phyloP scores from a whole-genome alignment of 2,888 invertebrate species.

The Clistopyga incitator region DNA sequence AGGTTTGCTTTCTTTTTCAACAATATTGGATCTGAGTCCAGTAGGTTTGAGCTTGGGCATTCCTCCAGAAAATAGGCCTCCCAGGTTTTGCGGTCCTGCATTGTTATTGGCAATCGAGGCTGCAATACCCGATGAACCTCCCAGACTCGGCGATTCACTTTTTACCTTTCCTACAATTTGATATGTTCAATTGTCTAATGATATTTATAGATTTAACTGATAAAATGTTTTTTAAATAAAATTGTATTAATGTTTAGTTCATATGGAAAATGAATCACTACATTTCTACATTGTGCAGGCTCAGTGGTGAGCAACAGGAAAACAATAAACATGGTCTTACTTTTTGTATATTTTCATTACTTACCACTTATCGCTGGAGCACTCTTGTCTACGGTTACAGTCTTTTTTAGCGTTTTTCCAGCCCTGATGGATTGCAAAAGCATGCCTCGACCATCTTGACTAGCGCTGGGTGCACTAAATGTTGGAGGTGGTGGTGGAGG shows the following conservation, averaged over 20 bases:
- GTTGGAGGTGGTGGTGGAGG: conserved; percentile 88
- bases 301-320: no score
- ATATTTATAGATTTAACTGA: no score
- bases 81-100: conserved; percentile 85
- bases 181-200: conserved; percentile 19
- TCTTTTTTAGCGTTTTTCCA: conserved; percentile 92
- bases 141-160: conserved; percentile 79
- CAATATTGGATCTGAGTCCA: conserved; percentile 83
- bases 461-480: conserved; percentile 84
- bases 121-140: conserved; percentile 72
- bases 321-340: no score
- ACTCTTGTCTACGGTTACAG: conserved; percentile 96
- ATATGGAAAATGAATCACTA: background rate
- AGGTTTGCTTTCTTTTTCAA: conserved; percentile 66
- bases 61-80: conserved; percentile 92
- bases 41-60: conserved; percentile 93
- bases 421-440: conserved; percentile 93
- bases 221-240: background rate
- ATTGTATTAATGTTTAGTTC: conserved; percentile 1
- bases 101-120: conserved; percentile 74
- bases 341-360: conserved; percentile 60
- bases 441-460: conserved; percentile 87
- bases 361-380: conserved; percentile 91
- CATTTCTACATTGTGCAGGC: no score
- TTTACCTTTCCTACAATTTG: conserved; percentile 79